phyloP scores from a whole-genome alignment of 37 sponge, comb jelly and placozoan species.

The Dysidea cf. avara region DNA sequence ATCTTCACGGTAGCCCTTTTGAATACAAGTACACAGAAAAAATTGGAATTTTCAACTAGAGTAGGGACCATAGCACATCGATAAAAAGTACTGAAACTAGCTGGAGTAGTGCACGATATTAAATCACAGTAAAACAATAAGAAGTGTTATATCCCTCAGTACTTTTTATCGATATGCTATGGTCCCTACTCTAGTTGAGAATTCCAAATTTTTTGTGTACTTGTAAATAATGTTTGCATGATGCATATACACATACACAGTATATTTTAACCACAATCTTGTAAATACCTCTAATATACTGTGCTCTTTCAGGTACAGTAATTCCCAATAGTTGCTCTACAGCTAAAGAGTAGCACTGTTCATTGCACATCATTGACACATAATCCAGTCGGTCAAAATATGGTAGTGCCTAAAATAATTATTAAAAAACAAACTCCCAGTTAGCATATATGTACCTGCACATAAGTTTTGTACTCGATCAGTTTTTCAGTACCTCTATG shows the following conservation, averaged over 20 bases:
- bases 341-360: constrained; percentile 93
- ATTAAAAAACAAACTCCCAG: not conserved
- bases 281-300: constrained; percentile 86
- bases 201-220: too few relatives aligned
- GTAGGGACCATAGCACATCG: too few relatives aligned
- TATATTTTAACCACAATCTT: not conserved
- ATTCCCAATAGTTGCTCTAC: constrained; percentile 90
- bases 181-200: too few relatives aligned
- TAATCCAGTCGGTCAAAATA: constrained; percentile 99
- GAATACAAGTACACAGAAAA: too few relatives aligned
- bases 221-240: not conserved
- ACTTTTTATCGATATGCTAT: too few relatives aligned
- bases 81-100: too few relatives aligned
- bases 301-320: constrained; percentile 83
- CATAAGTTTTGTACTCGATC: constrained; percentile 98
- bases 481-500: constrained; percentile 99
- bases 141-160: too few relatives aligned
- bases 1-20: too few relatives aligned
- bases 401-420: constrained; percentile 76
- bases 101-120: too few relatives aligned
- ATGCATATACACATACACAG: not conserved
- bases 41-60: too few relatives aligned
- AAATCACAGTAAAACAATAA: too few relatives aligned
- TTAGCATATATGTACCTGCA: constrained; percentile 58
- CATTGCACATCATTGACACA: constrained; percentile 99